These are phyloP conservation scores for Lissocephala sabroskyi DNA, from an alignment of 2,888 invertebrate genomes.

Conservation along the genomic window DNA sequence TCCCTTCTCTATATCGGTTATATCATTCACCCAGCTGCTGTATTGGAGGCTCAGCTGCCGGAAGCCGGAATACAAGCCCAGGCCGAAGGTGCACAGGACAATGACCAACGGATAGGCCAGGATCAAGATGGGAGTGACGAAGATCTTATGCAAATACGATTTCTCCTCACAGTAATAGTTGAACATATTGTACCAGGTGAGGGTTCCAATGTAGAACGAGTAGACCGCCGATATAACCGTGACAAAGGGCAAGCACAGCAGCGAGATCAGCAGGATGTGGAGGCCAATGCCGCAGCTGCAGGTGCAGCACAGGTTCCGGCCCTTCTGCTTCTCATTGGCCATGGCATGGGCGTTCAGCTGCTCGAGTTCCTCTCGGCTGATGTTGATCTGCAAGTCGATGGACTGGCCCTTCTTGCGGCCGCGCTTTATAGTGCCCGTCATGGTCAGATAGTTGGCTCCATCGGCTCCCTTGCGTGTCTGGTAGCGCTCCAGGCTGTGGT, in stretches of 20 bases:
- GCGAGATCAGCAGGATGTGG: constrained; percentile 78
- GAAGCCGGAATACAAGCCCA: constrained; percentile 80
- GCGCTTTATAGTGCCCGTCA: constrained; percentile 81
- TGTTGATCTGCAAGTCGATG: constrained; percentile 81
- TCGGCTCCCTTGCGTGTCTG: constrained; percentile 73
- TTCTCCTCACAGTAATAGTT: constrained; percentile 80
- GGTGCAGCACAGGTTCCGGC: constrained; percentile 74
- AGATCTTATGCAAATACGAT: constrained; percentile 76
- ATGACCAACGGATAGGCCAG: constrained; percentile 81
- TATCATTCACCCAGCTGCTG: constrained; percentile 80
- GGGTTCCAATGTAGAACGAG: constrained; percentile 82
- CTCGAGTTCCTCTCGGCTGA: constrained; percentile 81
- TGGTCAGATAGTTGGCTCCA: constrained; percentile 77
- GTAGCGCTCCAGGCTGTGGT: constrained; percentile 75
- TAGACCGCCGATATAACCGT: constrained; percentile 78
- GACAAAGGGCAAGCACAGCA: constrained; percentile 80
- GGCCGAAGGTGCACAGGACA: constrained; percentile 77
- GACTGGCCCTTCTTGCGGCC: constrained; percentile 82
- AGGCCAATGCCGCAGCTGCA: constrained; percentile 77
- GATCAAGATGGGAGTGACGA: constrained; percentile 80
- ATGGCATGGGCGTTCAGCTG: constrained; percentile 77
- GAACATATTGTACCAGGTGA: constrained; percentile 85
- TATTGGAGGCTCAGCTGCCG: constrained; percentile 81
- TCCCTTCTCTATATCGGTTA: constrained; percentile 83
- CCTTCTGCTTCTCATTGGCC: constrained; percentile 76